Base-by-base conservation (phyloP, 2,797 vertebrate species). In the Falco columbarius region DNA sequence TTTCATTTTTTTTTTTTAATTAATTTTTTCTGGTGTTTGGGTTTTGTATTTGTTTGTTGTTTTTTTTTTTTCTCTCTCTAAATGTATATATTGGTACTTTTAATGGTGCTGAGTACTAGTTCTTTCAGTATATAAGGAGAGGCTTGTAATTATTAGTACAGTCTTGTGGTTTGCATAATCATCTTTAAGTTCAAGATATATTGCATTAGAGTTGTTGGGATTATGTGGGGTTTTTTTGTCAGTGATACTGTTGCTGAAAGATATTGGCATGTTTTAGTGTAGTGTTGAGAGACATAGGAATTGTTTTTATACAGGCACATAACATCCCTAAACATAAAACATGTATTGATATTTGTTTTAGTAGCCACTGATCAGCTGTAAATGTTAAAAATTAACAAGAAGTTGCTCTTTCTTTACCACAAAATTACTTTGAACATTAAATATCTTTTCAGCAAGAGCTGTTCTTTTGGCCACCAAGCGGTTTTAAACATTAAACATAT, bases 321-420 rank as follows among this genome's bases (percentile, higher is more conserved):
- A 46, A 42, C 59, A 56, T 90, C 88, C 96, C 56, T 54, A 58
- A 93, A 83, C 65, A 91, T 95, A 89, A 97, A 96, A 49, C 22
- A 22, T 9, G 10, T 68, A 73, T 15, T 81, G 75, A 92, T 94
- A 58, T 55, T 51, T 73, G 26, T 63, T 93, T 93, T 87, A 96
- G 61, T 63, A 90, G 91, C 46, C 96, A 79, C 94, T 74, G 79
- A 95, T 96, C 91, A 97, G 56, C 79, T 90, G 46, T 97, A 98
- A 97, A 96, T 95, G 87, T 97, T 96, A 97, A 97, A 97, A 98
- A 98, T 97, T 97, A 97, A 91, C 79, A 97, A 96, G 88, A 94
- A 95, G 42, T 95, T 97, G 36, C 24, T 82, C 87, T 81, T 88
- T 86, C 52, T 52, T 76, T 95, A 87, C 63, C 81, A 54, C 80